phyloP scores from a whole-genome alignment of 2,797 vertebrate species.

The Myiothlypis coronata region DNA sequence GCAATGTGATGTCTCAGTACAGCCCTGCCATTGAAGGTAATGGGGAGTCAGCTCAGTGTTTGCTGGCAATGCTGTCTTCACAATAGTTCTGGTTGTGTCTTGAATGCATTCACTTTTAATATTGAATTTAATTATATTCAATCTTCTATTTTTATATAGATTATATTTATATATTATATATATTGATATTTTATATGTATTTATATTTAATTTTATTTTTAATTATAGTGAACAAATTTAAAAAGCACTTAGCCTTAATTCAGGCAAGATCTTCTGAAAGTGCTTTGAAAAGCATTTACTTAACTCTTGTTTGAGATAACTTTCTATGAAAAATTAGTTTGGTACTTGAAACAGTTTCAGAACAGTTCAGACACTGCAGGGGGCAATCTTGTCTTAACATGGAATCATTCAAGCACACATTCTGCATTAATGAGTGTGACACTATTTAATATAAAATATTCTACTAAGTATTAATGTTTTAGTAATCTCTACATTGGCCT shows the following conservation, averaged over 20 bases:
- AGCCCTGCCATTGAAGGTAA: constrained; percentile 98
- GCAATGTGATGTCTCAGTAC: constrained; percentile 98
- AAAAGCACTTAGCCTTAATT: background rate
- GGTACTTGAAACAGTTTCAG: background rate
- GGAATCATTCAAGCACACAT: background rate
- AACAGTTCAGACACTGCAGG: background rate
- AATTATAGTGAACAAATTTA: background rate
- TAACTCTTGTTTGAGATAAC: background rate
- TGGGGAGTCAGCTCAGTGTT: background rate
- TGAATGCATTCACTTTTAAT: background rate
- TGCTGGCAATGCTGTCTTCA: background rate
- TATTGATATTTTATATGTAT: too few relatives aligned
- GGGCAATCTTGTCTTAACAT: background rate
- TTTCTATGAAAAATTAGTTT: background rate
- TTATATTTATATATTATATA: too few relatives aligned
- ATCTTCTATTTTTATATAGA: background rate
- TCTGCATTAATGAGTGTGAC: background rate
- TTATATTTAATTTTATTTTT: too few relatives aligned
- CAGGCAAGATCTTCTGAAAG: background rate
- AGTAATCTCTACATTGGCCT: background rate
- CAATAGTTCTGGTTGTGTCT: background rate
- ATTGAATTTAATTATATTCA: background rate
- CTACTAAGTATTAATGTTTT: background rate
- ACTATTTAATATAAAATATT: background rate
- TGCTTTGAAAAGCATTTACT: background rate